Evolutionary conservation across 2,113 vertebrate species (phyloP), one percentile per base, ranked within the genome.

Genomic region (Pseudorectes ferrugineus): DNA sequence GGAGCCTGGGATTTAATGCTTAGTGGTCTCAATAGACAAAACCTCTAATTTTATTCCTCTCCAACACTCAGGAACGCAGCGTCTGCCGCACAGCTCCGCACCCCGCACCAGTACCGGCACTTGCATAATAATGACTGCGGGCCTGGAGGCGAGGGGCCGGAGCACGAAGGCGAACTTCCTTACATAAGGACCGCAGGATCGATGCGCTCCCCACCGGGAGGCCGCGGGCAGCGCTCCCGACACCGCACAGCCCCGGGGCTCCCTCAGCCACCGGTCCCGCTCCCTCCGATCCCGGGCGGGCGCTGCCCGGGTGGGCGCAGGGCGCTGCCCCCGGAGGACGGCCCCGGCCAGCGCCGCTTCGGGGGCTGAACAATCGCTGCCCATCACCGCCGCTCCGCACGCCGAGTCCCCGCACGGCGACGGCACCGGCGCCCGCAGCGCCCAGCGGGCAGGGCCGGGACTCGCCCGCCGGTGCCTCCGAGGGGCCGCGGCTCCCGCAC

Each of bases 11-110:
- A 20, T 10, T 13, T 7, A 43, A 38, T 5, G 54, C 78, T 36
- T 0, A 4, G 46, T 0, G 29, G 19, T 23, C 38, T 23, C 73
- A 5, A 7, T 0, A 40, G 29, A 6, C 33, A 11, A 1, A 14
- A 3, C 61, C n/a, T 29, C 10, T 1, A 1, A 31, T 4, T 23
- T 9, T 1, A 4, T 7, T 38, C 40, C 9, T 11, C 73, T 16
- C 54, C 61, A 38, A 5, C 4, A 4, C 6, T 5, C 1, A 4
- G 38, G 15, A 25, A 35, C 1, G 21, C 21, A 31, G 59, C 33
- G 7, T 7, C 35, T 26, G 83, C 84, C 55, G 25, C 65, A 13
- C 15, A 42, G 62, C 36, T 40, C 76, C 29, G 14, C 70, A 4
- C 20, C 86, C 91, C 11, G 78, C 93, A 36, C 66, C 67, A 59